Percentiles rank a stretch among this genome's conserved stretches.
These are phyloP conservation scores for Cephalopholis sonnerati DNA, from an alignment of 2,113 vertebrate genomes.

Conservation along the genomic window DNA sequence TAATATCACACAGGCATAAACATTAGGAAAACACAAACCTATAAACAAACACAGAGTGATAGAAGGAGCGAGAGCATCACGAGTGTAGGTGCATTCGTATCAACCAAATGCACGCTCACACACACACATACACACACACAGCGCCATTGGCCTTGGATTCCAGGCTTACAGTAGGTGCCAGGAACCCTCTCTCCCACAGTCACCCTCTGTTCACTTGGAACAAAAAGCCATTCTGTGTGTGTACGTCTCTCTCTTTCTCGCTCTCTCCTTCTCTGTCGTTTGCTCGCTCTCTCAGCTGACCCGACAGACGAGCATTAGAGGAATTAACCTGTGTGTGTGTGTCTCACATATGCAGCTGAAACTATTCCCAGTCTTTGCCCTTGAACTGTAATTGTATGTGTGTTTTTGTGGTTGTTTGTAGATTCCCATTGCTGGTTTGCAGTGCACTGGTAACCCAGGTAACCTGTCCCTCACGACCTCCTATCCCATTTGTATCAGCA, in stretches of 20 bases:
- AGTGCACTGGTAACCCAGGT: constrained; percentile 4
- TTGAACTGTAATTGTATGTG: constrained; percentile 8
- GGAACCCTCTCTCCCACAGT: constrained; percentile 80
- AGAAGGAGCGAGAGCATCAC: neutral
- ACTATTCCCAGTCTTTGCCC: neutral
- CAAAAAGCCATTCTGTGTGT: constrained; percentile 75
- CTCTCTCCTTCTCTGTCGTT: constrained; percentile 32
- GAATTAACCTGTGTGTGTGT: constrained; percentile 40
- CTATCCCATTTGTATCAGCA: constrained; percentile 50
- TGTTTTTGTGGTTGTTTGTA: neutral
- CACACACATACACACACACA: constrained; percentile 32
- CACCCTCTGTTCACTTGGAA: constrained; percentile 82
- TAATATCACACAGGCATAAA: neutral
- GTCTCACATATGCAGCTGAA: constrained; percentile 16
- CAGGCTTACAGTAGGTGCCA: constrained; percentile 77
- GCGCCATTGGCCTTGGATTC: constrained; percentile 68
- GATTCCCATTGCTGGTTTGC: neutral
- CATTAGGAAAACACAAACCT: neutral
- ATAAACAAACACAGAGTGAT: neutral
- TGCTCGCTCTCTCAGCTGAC: constrained; percentile 60
- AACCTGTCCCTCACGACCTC: constrained; percentile 13
- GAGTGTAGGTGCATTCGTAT: neutral
- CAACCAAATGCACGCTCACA: constrained; percentile 28
- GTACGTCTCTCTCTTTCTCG: constrained; percentile 29
- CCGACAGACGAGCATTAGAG: constrained; percentile 43